Evolutionary conservation across 1,140 invertebrate species (phyloP).

Genomic region (Panagrolaimus sp.): DNA sequence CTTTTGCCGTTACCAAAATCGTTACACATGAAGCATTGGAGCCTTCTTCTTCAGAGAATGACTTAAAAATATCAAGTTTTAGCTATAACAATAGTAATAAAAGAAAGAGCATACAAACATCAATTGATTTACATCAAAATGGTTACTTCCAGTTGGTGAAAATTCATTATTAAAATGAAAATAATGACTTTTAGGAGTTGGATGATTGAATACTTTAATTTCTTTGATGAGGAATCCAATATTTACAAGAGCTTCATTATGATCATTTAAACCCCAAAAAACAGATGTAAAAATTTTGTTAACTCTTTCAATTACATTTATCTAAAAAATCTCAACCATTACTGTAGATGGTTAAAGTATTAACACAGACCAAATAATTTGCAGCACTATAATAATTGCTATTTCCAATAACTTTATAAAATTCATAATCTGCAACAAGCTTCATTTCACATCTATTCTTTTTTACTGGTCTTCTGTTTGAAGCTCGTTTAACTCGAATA

Average conservation of each 20-base stretch:
- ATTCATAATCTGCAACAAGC: conserved; percentile 42
- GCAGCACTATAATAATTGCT: conserved; percentile 44
- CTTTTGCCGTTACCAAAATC: conserved; percentile 37
- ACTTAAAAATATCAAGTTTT: conserved; percentile 21
- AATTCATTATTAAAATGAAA: not conserved
- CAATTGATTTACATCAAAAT: not conserved
- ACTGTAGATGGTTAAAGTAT: no score
- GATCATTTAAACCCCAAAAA: conserved; percentile 37
- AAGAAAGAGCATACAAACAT: not conserved
- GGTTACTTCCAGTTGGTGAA: no score
- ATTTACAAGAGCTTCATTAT: conserved; percentile 34
- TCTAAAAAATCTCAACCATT: no score
- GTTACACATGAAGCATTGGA: conserved; percentile 37
- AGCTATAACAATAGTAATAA: not conserved
- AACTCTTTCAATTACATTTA: conserved; percentile 45
- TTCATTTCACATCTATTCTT: conserved; percentile 42
- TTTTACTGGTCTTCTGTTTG: conserved; percentile 16
- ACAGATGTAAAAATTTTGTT: conserved; percentile 38
- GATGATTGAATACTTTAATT: conserved; percentile 41
- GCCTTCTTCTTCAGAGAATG: conserved; percentile 39
- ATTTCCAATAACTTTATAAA: conserved; percentile 38
- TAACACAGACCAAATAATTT: conserved; percentile 34
- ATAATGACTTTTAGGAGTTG: conserved; percentile 13
- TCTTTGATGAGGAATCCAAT: conserved; percentile 43
- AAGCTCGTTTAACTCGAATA: no score